Conservation (phyloP, 1,140 invertebrate genomes). For the Metaphire vulgaris region DNA sequence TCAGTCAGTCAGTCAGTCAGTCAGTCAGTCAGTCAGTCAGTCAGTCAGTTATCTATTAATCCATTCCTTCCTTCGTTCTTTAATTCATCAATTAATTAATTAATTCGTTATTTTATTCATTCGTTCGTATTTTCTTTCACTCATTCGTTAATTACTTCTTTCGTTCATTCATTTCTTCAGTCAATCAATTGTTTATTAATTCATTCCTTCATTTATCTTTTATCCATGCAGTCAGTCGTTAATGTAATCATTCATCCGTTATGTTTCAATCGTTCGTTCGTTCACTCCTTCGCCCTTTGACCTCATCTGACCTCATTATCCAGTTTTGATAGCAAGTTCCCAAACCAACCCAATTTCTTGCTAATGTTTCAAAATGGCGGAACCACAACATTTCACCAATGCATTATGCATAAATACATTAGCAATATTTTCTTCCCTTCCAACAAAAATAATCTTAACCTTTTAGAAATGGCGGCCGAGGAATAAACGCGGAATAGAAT, state of each 20-base stretch:
- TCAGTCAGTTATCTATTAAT: neutral
- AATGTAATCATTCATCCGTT: neutral
- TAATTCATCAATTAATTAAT: neutral
- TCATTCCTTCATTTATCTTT: neutral
- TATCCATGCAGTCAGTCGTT: neutral
- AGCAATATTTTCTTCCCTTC: too few relatives aligned
- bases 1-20: neutral
- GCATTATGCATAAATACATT: too few relatives aligned
- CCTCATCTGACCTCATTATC: too few relatives aligned
- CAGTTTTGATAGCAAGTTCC: too few relatives aligned
- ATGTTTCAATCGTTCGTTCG: neutral
- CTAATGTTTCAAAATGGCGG: too few relatives aligned
- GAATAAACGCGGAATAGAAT: too few relatives aligned
- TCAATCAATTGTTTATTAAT: slow-evolving; percentile 1
- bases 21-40: neutral
- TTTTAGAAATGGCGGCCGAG: too few relatives aligned
- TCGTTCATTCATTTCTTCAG: neutral
- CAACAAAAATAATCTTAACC: too few relatives aligned
- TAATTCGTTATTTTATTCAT: neutral
- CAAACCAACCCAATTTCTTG: too few relatives aligned
- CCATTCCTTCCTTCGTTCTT: neutral
- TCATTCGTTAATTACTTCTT: neutral
- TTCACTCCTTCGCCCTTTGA: neutral
- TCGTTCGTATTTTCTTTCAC: neutral
- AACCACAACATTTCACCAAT: too few relatives aligned